These are phyloP conservation scores for Sialia sialis DNA, from an alignment of 2,113 vertebrate species.

Conservation along the genomic window DNA sequence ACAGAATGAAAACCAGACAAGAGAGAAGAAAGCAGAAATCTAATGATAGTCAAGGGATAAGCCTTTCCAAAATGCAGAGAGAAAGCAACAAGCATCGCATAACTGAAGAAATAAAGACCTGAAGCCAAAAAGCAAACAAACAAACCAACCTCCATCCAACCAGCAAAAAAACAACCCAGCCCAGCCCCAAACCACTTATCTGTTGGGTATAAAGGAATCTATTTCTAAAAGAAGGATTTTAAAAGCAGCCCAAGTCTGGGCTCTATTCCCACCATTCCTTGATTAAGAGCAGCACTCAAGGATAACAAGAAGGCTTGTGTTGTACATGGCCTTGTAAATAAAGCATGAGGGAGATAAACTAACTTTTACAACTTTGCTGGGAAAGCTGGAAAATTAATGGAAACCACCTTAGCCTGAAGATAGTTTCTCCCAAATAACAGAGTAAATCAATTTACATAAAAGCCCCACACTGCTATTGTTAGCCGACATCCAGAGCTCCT, in stretches of 20 bases:
- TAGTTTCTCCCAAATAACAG: conserved; percentile 1
- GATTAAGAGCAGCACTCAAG: background rate
- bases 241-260: background rate
- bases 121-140: background rate
- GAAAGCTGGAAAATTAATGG: conserved; percentile 30
- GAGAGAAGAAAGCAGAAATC: background rate
- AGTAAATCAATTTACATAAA: conserved; percentile 37
- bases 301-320: background rate
- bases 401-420: conserved; percentile 25
- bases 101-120: background rate
- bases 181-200: background rate
- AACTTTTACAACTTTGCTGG: conserved; percentile 23
- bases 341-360: background rate
- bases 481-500: conserved; percentile 7
- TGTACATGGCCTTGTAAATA: background rate
- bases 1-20: background rate
- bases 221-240: background rate
- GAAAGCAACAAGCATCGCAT: background rate
- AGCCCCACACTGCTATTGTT: conserved; percentile 34
- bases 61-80: background rate
- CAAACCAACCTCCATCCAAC: too few relatives aligned
- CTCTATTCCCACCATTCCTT: background rate
- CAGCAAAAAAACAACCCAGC: background rate
- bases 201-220: background rate
- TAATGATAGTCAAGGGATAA: conserved; percentile 30